phyloP scores from a whole-genome alignment of 2,888 invertebrate genomes.

The Odontomyia ornata region DNA sequence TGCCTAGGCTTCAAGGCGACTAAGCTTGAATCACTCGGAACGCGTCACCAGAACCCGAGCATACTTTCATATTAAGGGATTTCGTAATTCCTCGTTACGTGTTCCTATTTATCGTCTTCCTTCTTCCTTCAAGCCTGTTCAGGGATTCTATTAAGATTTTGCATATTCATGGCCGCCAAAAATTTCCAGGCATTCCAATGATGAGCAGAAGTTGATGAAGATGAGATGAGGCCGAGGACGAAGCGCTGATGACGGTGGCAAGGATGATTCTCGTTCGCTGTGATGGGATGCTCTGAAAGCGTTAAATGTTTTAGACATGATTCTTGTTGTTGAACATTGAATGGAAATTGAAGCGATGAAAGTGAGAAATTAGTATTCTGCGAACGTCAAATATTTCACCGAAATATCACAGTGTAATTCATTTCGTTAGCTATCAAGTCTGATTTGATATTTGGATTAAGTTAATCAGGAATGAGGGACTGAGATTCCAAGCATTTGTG shows the following conservation, averaged over 20 bases:
- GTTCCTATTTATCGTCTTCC: constrained; percentile 6
- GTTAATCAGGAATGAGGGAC: neutral
- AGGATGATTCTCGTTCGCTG: neutral
- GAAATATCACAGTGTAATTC: neutral
- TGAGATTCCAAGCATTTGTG: neutral
- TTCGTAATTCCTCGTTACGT: constrained; percentile 7
- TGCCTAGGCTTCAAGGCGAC: neutral
- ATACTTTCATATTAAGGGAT: constrained; percentile 7
- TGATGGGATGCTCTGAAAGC: neutral
- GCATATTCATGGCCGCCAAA: constrained; percentile 37
- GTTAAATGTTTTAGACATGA: neutral
- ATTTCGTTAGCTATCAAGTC: neutral
- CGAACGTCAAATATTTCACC: neutral
- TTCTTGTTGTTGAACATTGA: neutral
- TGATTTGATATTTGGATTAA: neutral
- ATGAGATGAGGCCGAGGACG: neutral
- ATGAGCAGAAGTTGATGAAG: constrained; percentile 11
- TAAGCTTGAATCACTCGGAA: constrained; percentile 8
- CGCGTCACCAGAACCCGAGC: neutral
- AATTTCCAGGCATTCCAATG: constrained; percentile 20
- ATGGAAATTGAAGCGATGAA: neutral
- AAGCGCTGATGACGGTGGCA: neutral
- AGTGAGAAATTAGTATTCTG: constrained; percentile 10
- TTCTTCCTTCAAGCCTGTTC: constrained; percentile 8
- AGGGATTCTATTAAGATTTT: constrained; percentile 31